A percentile compares a stretch with the other conserved stretches of the same genome.
phyloP scores from a whole-genome alignment of 2,888 invertebrate genomes.

The Drepana falcataria region DNA sequence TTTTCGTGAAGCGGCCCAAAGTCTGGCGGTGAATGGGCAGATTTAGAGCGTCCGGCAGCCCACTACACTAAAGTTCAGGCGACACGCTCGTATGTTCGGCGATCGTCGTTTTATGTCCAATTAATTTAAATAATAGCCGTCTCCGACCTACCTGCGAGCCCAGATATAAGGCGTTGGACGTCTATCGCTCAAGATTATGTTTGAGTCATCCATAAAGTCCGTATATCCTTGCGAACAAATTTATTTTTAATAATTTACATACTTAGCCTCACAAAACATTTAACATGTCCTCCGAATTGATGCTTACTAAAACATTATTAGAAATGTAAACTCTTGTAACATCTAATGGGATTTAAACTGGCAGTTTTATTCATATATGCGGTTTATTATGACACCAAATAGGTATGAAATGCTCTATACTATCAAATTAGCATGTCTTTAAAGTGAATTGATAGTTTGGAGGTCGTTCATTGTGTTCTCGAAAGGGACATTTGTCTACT shows the following conservation, averaged over 20 bases:
- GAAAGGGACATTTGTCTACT: slow-evolving; percentile 71
- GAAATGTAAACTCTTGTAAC: background rate
- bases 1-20: background rate
- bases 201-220: background rate
- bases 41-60: slow-evolving; percentile 34
- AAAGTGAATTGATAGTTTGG: slow-evolving; percentile 64
- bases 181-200: slow-evolving; percentile 8
- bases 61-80: slow-evolving; percentile 44
- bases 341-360: slow-evolving; percentile 10
- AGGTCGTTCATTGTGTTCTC: slow-evolving; percentile 65
- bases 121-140: slow-evolving; percentile 75
- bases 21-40: slow-evolving; percentile 33
- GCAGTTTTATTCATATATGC: slow-evolving; percentile 42
- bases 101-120: slow-evolving; percentile 69
- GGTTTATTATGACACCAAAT: slow-evolving; percentile 39
- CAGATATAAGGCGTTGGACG: slow-evolving; percentile 24
- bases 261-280: background rate
- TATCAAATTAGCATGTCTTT: slow-evolving; percentile 70
- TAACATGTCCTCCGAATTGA: background rate
- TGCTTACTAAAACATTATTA: background rate
- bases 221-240: background rate
- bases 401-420: slow-evolving; percentile 53
- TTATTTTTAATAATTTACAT: background rate
- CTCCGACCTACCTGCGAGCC: slow-evolving; percentile 61
- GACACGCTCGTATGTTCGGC: slow-evolving; percentile 55